These are phyloP conservation scores for Atlantisia rogersi DNA, from an alignment of 2,113 vertebrate genomes.

Conservation along the genomic window DNA sequence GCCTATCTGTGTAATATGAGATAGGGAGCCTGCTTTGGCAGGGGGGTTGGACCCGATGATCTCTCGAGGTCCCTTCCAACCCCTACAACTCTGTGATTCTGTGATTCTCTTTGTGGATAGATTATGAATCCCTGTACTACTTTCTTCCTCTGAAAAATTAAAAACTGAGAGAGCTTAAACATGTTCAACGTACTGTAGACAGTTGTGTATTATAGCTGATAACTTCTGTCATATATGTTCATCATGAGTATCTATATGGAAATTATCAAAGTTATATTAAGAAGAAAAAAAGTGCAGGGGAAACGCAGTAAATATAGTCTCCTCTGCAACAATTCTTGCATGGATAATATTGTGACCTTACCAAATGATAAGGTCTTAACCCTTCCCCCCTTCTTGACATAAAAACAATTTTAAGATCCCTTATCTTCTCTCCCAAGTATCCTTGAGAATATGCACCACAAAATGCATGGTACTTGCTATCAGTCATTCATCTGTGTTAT, in stretches of 20 bases:
- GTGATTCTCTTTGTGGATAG: background rate
- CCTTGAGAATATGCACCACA: background rate
- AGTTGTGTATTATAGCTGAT: background rate
- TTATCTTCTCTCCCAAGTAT: background rate
- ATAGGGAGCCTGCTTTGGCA: too few relatives aligned
- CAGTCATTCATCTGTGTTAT: background rate
- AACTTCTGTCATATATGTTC: background rate
- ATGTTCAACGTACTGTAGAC: background rate
- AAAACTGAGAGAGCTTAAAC: background rate
- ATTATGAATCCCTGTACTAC: background rate
- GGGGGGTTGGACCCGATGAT: too few relatives aligned
- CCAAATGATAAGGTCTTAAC: background rate
- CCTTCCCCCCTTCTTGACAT: background rate
- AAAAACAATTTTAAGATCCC: background rate
- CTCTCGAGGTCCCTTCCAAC: too few relatives aligned
- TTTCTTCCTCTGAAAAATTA: background rate
- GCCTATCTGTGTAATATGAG: too few relatives aligned
- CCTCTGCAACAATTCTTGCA: background rate
- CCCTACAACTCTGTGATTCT: too few relatives aligned
- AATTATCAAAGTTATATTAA: background rate
- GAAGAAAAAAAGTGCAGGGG: background rate
- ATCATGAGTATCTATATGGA: background rate
- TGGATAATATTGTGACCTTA: background rate
- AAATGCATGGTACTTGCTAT: background rate
- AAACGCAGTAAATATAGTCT: background rate